Conservation (phyloP, 2,113 vertebrate genomes). For the Lycaon pictus region DNA sequence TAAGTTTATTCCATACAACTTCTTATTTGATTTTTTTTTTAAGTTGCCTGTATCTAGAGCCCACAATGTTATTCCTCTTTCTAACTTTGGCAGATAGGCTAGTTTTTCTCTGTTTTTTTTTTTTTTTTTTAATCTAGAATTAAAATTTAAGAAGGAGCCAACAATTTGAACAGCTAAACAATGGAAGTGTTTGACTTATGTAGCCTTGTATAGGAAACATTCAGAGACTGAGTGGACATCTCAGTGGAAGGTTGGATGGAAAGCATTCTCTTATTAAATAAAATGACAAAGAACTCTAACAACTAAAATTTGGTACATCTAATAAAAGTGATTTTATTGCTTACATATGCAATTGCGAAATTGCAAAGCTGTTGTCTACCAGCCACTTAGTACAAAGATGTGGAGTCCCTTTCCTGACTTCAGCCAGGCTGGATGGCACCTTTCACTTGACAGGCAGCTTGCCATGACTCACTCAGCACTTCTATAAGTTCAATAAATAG, state of each 20-base stretch:
- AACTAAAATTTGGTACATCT: not conserved
- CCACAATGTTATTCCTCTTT: not conserved
- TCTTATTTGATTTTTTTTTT: not conserved
- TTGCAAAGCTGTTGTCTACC: not conserved
- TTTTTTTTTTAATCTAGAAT: not conserved
- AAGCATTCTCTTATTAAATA: not conserved
- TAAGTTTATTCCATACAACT: not conserved
- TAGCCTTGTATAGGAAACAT: not conserved
- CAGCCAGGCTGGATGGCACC: not conserved
- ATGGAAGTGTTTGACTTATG: not conserved
- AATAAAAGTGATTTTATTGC: constrained; percentile 11
- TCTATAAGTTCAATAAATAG: constrained; percentile 71
- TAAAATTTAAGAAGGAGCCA: not conserved
- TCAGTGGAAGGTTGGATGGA: not conserved
- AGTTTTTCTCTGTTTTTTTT: not conserved
- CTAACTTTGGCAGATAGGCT: not conserved
- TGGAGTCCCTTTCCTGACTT: not conserved
- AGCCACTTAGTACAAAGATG: not conserved
- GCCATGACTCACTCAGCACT: constrained; percentile 71
- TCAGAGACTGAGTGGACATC: not conserved
- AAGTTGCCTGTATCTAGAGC: not conserved
- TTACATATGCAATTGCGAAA: not conserved
- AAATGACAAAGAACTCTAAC: not conserved
- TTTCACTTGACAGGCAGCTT: constrained; percentile 30
- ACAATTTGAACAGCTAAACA: not conserved